Percentiles rank a stretch among this genome's conserved stretches.
These are phyloP conservation scores for Brassicogethes aeneus DNA, from an alignment of 2,888 invertebrate genomes.

Conservation along the genomic window DNA sequence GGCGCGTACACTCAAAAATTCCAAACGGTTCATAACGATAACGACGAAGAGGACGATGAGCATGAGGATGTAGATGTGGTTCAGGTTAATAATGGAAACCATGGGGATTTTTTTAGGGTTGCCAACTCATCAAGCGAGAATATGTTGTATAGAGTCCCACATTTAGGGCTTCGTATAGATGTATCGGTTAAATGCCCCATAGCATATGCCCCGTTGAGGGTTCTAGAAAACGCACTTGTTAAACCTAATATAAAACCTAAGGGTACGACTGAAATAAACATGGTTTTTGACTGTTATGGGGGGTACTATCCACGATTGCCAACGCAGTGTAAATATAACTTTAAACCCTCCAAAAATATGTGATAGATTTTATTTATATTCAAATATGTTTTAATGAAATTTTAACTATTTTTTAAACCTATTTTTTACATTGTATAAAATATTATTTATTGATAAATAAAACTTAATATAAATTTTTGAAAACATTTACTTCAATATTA, in stretches of 20 bases:
- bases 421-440: too few species aligned
- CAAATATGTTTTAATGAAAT: too few species aligned
- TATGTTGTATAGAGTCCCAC: conserved; percentile 18
- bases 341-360: conserved; percentile 12
- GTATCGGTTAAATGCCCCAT: conserved; percentile 28
- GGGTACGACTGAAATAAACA: conserved; percentile 17
- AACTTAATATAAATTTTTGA: too few species aligned
- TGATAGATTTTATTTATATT: too few species aligned
- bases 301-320: conserved; percentile 30
- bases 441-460: too few species aligned
- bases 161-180: conserved; percentile 27
- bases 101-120: too few species aligned
- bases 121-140: too few species aligned
- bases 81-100: background rate
- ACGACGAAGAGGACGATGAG: conserved; percentile 19
- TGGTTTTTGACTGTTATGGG: conserved; percentile 29
- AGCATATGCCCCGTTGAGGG: conserved; percentile 25
- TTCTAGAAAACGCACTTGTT: conserved; percentile 12
- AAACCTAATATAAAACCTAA: conserved; percentile 5
- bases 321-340: conserved; percentile 22
- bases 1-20: conserved; percentile 31
- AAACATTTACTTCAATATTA: too few species aligned
- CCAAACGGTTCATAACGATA: conserved; percentile 21
- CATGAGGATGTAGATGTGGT: conserved; percentile 13
- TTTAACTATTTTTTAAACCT: too few species aligned